Evolutionary conservation across 2,888 invertebrate species (phyloP).

Genomic region (Pedicia rivosa): DNA sequence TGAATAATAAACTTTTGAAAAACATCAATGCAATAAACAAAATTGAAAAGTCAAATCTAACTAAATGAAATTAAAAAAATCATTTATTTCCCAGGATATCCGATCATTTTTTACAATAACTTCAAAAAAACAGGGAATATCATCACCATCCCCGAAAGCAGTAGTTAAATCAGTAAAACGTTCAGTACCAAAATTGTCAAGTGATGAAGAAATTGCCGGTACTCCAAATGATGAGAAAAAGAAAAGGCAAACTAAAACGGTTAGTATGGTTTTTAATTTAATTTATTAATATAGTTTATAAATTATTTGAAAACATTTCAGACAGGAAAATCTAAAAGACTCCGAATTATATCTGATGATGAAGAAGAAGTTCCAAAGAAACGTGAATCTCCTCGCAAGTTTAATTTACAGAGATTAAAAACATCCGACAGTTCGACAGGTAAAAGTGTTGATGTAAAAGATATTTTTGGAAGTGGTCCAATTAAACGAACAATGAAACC

Average conservation of each 20-base stretch:
- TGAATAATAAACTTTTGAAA: too few relatives aligned
- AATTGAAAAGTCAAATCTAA: too few relatives aligned
- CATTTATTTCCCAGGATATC: slow-evolving; percentile 40
- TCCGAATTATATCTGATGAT: slow-evolving; percentile 28
- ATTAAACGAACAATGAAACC: slow-evolving; percentile 43
- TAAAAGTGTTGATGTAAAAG: slow-evolving; percentile 33
- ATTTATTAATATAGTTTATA: too few relatives aligned
- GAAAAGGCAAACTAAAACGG: too few relatives aligned
- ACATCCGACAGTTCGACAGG: slow-evolving; percentile 17
- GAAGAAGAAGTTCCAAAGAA: slow-evolving; percentile 30
- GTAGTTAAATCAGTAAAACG: not conserved
- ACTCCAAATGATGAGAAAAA: too few relatives aligned
- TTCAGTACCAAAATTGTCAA: too few relatives aligned
- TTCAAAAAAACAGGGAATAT: slow-evolving; percentile 19
- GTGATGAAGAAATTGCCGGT: too few relatives aligned
- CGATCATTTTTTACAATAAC: slow-evolving; percentile 37
- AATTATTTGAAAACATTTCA: too few relatives aligned
- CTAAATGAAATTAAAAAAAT: too few relatives aligned
- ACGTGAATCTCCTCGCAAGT: slow-evolving; percentile 15
- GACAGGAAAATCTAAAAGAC: slow-evolving; percentile 16
- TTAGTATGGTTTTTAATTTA: too few relatives aligned
- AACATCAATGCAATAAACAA: too few relatives aligned
- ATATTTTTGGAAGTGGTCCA: slow-evolving; percentile 44
- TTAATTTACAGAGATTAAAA: slow-evolving; percentile 18
- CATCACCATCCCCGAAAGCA: not conserved